Evolutionary conservation across 2,797 vertebrate genomes (phyloP).

Genomic region (Phrynocephalus forsythii): DNA sequence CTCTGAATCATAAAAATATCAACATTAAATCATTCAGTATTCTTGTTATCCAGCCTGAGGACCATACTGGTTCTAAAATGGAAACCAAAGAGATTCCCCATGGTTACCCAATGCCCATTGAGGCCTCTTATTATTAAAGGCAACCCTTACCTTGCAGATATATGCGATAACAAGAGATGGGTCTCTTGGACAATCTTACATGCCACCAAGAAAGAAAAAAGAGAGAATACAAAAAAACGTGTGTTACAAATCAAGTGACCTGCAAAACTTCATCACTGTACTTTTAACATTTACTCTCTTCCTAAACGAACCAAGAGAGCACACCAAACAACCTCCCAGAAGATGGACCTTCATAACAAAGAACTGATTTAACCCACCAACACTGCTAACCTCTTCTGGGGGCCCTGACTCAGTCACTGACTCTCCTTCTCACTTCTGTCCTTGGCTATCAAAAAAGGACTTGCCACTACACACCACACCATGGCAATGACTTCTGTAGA

Average conservation of each 20-base stretch:
- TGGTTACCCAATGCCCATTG: background rate
- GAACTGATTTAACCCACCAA: background rate
- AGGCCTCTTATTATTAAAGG: background rate
- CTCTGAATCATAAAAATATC: background rate
- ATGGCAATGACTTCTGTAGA: background rate
- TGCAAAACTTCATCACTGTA: background rate
- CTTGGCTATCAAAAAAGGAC: background rate
- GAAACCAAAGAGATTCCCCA: background rate
- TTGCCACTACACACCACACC: background rate
- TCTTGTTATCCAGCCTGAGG: background rate
- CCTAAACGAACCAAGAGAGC: background rate
- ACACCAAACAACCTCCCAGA: background rate
- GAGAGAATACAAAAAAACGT: conserved; percentile 12
- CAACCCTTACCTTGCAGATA: conserved; percentile 87
- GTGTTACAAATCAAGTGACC: background rate
- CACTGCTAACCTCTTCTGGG: background rate
- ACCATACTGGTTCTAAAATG: background rate
- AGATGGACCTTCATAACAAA: background rate
- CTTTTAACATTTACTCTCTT: rapidly evolving
- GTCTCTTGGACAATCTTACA: conserved; percentile 57
- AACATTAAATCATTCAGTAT: background rate
- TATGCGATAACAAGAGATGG: conserved; percentile 87
- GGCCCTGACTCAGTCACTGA: background rate
- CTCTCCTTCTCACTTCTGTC: background rate
- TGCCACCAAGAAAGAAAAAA: conserved; percentile 49